Evolutionary conservation across 1,140 invertebrate species (phyloP).

Genomic region (Apis dorsata): DNA sequence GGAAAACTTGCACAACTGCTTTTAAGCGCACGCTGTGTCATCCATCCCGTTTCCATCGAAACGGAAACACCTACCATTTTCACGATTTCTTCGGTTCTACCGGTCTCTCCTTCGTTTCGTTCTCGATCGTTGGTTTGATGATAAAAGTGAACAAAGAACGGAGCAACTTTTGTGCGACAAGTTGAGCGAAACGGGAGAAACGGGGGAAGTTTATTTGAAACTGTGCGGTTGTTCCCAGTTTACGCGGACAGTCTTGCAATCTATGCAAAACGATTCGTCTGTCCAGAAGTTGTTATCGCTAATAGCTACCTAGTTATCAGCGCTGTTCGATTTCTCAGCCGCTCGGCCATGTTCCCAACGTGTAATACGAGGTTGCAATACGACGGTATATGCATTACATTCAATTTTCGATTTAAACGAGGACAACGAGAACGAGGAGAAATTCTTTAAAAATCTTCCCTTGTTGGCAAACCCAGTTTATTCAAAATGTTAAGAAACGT

Average conservation of each 20-base stretch:
- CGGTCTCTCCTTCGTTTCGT: not conserved
- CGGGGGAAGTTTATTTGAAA: constrained; percentile 64
- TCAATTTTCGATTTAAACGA: not conserved
- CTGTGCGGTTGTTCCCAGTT: constrained; percentile 59
- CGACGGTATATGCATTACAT: no score
- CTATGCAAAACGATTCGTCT: constrained; percentile 58
- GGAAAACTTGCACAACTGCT: not conserved
- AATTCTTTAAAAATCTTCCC: not conserved
- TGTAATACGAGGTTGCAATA: not conserved
- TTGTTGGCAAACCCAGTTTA: no score
- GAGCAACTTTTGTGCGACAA: constrained; percentile 7
- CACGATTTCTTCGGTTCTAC: not conserved
- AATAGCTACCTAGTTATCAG: constrained; percentile 67
- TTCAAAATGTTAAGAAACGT: no score
- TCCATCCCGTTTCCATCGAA: not conserved
- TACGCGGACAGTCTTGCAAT: constrained; percentile 49
- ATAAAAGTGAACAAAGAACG: constrained; percentile 54
- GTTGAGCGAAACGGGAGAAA: constrained; percentile 24
- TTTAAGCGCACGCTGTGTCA: not conserved
- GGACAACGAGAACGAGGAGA: not conserved
- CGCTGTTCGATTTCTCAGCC: constrained; percentile 58
- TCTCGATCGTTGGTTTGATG: constrained; percentile 32
- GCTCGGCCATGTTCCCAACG: not conserved
- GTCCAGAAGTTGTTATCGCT: constrained; percentile 66
- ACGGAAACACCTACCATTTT: not conserved